Conservation (phyloP, 2,113 vertebrate genomes). For the Hippoglossus stenolepis region DNA sequence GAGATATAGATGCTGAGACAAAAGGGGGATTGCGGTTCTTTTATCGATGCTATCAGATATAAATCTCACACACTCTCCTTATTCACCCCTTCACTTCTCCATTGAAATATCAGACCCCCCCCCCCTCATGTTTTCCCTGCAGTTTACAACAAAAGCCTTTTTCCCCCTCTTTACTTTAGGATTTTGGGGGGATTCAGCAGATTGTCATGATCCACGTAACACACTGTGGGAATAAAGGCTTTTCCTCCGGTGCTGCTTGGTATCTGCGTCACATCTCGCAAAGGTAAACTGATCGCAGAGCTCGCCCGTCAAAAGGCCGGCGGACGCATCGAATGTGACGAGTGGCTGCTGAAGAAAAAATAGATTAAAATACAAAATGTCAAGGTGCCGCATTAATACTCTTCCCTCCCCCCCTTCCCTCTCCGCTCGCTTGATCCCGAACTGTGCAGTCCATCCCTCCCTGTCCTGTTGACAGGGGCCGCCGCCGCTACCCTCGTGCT, state of each 20-base stretch:
- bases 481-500: neutral
- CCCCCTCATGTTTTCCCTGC: neutral
- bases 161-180: slow-evolving; percentile 24
- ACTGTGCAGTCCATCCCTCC: slow-evolving; percentile 29
- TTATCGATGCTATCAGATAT: neutral
- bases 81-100: neutral
- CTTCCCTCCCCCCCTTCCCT: neutral
- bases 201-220: slow-evolving; percentile 54
- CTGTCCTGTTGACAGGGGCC: slow-evolving; percentile 21
- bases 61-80: neutral
- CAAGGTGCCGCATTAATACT: slow-evolving; percentile 52
- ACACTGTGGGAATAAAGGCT: slow-evolving; percentile 19
- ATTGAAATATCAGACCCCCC: neutral
- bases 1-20: neutral
- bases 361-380: slow-evolving; percentile 63
- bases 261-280: slow-evolving; percentile 30
- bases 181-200: slow-evolving; percentile 17
- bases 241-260: slow-evolving; percentile 4
- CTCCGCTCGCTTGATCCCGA: slow-evolving; percentile 7
- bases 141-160: slow-evolving; percentile 8
- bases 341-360: slow-evolving; percentile 29
- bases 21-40: neutral
- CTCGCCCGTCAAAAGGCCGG: slow-evolving; percentile 28
- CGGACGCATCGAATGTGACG: slow-evolving; percentile 13
- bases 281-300: slow-evolving; percentile 42